Evolutionary conservation across 1,140 invertebrate species (phyloP).

Genomic region (Hestina assimilis): DNA sequence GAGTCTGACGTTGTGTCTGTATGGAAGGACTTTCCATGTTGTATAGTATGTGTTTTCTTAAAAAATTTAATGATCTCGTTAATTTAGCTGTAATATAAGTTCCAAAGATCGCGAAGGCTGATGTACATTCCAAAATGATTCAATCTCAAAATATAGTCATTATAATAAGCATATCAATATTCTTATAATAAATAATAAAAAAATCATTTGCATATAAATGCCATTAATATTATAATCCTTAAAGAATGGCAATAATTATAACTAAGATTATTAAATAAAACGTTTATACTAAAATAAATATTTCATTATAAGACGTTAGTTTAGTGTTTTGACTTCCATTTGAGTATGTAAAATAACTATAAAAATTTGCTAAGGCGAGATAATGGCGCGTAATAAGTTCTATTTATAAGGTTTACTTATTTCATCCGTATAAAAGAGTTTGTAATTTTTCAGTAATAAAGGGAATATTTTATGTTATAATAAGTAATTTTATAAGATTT

Average conservation of each 20-base stretch:
- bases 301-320: neutral
- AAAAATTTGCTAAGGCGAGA: too few species aligned
- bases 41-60: too few species aligned
- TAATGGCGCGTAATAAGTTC: too few species aligned
- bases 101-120: slow-evolving; percentile 4
- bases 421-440: too few species aligned
- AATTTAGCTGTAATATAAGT: neutral
- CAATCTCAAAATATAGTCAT: neutral
- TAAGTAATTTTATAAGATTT: too few species aligned
- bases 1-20: too few species aligned
- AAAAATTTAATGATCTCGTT: neutral
- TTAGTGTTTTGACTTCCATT: neutral
- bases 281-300: neutral
- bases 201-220: neutral
- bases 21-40: too few species aligned
- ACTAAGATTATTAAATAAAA: neutral
- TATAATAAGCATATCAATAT: neutral
- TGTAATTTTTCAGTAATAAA: too few species aligned
- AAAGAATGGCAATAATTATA: neutral
- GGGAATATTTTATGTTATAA: too few species aligned
- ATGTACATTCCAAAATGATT: neutral
- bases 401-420: too few species aligned
- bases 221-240: neutral
- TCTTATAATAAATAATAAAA: neutral
- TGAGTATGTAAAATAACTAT: too few species aligned